phyloP scores from a whole-genome alignment of 2,888 invertebrate species.

The Amphipyra tragopoginis region DNA sequence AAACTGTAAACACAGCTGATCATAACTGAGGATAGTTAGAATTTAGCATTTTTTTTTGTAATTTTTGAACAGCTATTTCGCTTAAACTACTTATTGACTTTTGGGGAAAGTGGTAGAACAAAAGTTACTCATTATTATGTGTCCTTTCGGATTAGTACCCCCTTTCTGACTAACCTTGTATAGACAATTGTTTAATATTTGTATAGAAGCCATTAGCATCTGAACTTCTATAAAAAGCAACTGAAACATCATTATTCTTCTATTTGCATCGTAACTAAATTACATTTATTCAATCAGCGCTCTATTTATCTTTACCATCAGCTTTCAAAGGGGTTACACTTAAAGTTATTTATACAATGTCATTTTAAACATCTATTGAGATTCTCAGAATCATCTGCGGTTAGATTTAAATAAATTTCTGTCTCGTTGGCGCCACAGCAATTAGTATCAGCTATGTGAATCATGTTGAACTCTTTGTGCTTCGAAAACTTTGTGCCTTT shows the following conservation, averaged over 20 bases:
- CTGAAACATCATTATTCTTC: conserved; percentile 6
- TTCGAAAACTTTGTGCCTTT: conserved; percentile 47
- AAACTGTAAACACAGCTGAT: too few species aligned
- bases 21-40: too few species aligned
- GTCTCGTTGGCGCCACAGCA: conserved; percentile 69
- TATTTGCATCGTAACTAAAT: conserved; percentile 1
- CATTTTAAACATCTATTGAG: conserved; percentile 59
- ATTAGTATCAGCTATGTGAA: conserved; percentile 68
- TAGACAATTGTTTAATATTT: too few species aligned
- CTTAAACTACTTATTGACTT: too few species aligned
- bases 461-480: conserved; percentile 50
- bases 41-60: too few species aligned
- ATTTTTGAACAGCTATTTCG: too few species aligned
- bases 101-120: too few species aligned
- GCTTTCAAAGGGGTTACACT: conserved; percentile 44
- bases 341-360: conserved; percentile 51
- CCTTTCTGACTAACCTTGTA: too few species aligned
- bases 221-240: conserved; percentile 18
- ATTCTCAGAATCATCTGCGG: conserved; percentile 63
- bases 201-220: conserved; percentile 9
- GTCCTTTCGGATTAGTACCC: too few species aligned
- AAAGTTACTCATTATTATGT: too few species aligned
- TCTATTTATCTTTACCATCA: conserved; percentile 42
- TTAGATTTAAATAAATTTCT: conserved; percentile 67
- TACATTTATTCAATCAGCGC: conserved; percentile 46